These are phyloP conservation scores for Operophtera brumata DNA, from an alignment of 2,888 invertebrate genomes.

Conservation along the genomic window DNA sequence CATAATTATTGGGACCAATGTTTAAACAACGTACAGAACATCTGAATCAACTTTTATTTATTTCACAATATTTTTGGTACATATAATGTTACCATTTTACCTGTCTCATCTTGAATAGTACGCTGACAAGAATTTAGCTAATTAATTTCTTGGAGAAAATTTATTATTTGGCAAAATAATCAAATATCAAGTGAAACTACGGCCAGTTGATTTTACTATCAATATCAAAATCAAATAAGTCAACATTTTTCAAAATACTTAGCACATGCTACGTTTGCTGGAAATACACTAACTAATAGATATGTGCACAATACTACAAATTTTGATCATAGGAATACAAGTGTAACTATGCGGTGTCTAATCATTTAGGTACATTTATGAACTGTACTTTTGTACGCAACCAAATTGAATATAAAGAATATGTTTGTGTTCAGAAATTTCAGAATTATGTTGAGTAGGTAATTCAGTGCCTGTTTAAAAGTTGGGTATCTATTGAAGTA, in stretches of 20 bases:
- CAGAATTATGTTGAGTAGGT: slow-evolving; percentile 6
- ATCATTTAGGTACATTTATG: slow-evolving; percentile 45
- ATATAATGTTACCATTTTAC: slow-evolving; percentile 29
- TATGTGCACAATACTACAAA: slow-evolving; percentile 38
- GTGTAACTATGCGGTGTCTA: slow-evolving; percentile 53
- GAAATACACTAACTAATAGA: slow-evolving; percentile 36
- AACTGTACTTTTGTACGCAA: slow-evolving; percentile 40
- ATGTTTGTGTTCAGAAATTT: slow-evolving; percentile 13
- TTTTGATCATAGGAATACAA: slow-evolving; percentile 25
- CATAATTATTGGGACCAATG: slow-evolving; percentile 1
- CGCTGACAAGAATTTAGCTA: slow-evolving; percentile 30
- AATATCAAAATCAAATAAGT: slow-evolving; percentile 14
- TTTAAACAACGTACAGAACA: background rate
- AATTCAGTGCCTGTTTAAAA: slow-evolving; percentile 9
- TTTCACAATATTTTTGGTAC: background rate
- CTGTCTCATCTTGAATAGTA: slow-evolving; percentile 56
- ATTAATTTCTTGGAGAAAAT: slow-evolving; percentile 34
- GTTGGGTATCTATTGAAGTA: slow-evolving; percentile 4
- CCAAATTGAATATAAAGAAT: slow-evolving; percentile 22
- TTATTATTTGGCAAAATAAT: slow-evolving; percentile 17
- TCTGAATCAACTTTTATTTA: background rate
- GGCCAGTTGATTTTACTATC: slow-evolving; percentile 4
- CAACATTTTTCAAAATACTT: slow-evolving; percentile 17
- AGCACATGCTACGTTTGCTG: slow-evolving; percentile 26
- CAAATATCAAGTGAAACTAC: slow-evolving; percentile 13